These are phyloP conservation scores for Columba guinea DNA, from an alignment of 2,797 vertebrate species.

Conservation along the genomic window DNA sequence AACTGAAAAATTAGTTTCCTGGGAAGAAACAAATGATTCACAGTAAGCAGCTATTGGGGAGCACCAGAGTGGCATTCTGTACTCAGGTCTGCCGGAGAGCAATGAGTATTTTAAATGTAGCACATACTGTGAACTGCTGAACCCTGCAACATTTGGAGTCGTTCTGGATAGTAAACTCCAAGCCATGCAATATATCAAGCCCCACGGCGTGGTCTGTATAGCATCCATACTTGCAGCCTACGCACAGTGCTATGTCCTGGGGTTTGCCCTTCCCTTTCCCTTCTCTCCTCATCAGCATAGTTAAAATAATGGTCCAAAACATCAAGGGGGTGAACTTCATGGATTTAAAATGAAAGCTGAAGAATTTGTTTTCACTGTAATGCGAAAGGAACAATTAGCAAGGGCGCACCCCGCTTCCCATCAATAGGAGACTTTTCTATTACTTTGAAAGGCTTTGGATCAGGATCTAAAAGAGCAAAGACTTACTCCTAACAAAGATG, in stretches of 20 bases:
- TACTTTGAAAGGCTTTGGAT: constrained; percentile 40
- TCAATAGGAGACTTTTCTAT: constrained; percentile 16
- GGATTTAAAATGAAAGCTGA: constrained; percentile 20
- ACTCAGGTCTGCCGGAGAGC: not conserved
- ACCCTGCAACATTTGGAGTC: not conserved
- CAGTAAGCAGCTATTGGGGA: not conserved
- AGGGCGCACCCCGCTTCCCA: not conserved
- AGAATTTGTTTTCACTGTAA: constrained; percentile 40
- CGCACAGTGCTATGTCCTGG: not conserved
- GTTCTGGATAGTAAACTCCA: not conserved
- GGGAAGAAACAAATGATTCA: not conserved
- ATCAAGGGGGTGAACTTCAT: not conserved
- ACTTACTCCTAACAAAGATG: not conserved
- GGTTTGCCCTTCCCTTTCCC: not conserved
- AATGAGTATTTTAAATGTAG: not conserved
- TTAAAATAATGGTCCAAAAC: not conserved
- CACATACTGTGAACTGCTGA: not conserved
- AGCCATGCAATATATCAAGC: not conserved
- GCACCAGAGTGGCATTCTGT: not conserved
- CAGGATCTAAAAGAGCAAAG: constrained; percentile 50
- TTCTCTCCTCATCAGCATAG: not conserved
- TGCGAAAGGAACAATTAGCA: constrained; percentile 34
- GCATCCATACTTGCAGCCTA: fast-evolving
- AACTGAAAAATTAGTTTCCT: not conserved
- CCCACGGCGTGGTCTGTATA: fast-evolving